A percentile compares a stretch with the other conserved stretches of the same genome.
phyloP scores from a whole-genome alignment of 2,888 invertebrate genomes.

The Noctua janthina region DNA sequence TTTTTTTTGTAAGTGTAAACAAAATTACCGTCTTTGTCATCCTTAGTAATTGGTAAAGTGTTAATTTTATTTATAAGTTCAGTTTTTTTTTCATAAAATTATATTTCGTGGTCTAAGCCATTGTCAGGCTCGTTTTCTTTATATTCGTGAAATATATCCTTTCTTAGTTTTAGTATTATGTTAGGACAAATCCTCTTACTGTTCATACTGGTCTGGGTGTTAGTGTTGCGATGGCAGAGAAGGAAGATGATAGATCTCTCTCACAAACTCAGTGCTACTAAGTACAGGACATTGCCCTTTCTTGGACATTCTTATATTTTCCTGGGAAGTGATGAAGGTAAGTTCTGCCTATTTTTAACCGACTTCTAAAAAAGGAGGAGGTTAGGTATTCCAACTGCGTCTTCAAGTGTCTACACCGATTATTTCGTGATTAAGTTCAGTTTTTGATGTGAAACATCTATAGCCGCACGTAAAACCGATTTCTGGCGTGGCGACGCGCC shows the following conservation, averaged over 20 bases:
- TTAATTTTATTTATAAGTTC: not conserved
- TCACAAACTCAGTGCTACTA: constrained; percentile 51
- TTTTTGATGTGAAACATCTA: too few relatives aligned
- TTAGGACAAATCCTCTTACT: constrained; percentile 52
- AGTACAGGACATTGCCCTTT: constrained; percentile 57
- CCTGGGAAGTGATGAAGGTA: constrained; percentile 69
- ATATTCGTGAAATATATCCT: too few relatives aligned
- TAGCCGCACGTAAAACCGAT: too few relatives aligned
- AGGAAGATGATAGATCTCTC: constrained; percentile 61
- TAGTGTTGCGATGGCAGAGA: constrained; percentile 62
- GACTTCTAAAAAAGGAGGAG: not conserved
- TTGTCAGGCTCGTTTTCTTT: not conserved
- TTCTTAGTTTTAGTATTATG: constrained; percentile 25
- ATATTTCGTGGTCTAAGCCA: not conserved
- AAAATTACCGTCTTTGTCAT: not conserved
- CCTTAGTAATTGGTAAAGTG: not conserved
- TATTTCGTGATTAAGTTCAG: too few relatives aligned
- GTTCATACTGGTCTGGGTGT: constrained; percentile 57
- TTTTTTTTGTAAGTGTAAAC: not conserved
- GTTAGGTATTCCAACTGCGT: not conserved
- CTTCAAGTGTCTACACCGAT: not conserved
- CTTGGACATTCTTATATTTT: constrained; percentile 69
- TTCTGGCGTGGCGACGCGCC: too few relatives aligned
- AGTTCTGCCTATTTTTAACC: constrained; percentile 6
- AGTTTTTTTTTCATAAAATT: not conserved